Evolutionary conservation across 2,888 invertebrate genomes (phyloP).

Genomic region (Spodoptera picta): DNA sequence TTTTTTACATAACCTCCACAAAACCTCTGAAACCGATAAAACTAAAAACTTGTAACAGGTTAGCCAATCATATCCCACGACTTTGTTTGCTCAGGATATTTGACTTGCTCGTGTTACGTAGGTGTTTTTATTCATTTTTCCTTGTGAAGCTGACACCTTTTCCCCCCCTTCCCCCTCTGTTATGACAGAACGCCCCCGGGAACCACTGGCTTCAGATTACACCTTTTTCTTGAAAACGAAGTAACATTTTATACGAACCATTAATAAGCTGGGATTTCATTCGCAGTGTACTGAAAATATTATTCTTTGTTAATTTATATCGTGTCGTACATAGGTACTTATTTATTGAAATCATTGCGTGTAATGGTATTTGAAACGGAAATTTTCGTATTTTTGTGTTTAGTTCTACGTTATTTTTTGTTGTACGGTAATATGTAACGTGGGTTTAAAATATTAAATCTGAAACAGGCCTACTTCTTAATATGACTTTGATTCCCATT

Average conservation of each 20-base stretch:
- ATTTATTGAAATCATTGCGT: slow-evolving; percentile 49
- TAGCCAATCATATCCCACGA: slow-evolving; percentile 54
- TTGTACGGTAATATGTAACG: neutral
- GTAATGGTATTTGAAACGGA: slow-evolving; percentile 46
- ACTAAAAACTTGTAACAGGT: slow-evolving; percentile 50
- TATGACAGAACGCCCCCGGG: slow-evolving; percentile 65
- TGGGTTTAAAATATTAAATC: no score
- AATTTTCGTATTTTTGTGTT: slow-evolving; percentile 30
- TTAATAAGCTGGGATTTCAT: slow-evolving; percentile 61
- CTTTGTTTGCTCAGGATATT: slow-evolving; percentile 57
- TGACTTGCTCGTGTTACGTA: slow-evolving; percentile 60
- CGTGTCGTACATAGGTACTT: slow-evolving; percentile 8
- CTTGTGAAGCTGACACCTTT: slow-evolving; percentile 53
- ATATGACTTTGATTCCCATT: no score
- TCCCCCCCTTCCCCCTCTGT: slow-evolving; percentile 43
- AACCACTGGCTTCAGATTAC: slow-evolving; percentile 62
- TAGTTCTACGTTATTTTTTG: no score
- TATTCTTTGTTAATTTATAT: slow-evolving; percentile 50
- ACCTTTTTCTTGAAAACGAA: slow-evolving; percentile 67
- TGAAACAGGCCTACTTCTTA: no score
- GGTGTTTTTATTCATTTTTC: slow-evolving; percentile 68
- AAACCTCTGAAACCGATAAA: slow-evolving; percentile 24
- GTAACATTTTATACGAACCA: slow-evolving; percentile 63
- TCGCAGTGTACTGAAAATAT: slow-evolving; percentile 48
- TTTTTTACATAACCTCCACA: neutral